Conservation (phyloP, 2,113 vertebrate species). For the Boulengeromyrus knoepffleri region DNA sequence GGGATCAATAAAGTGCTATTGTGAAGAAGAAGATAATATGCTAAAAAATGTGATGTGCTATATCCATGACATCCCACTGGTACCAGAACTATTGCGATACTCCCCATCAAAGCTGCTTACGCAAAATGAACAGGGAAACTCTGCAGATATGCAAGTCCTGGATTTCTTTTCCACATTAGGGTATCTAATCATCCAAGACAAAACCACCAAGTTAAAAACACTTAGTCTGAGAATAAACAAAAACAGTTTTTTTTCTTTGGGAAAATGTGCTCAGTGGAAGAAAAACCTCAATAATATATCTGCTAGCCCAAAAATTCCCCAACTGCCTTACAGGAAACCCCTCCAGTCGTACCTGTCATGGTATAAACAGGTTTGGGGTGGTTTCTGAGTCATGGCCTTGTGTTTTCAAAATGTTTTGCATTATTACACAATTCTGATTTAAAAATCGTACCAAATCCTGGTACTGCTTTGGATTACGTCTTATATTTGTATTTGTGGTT, state of each 20-base stretch:
- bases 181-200: neutral
- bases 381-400: neutral
- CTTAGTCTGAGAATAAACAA: slow-evolving; percentile 5
- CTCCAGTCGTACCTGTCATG: neutral
- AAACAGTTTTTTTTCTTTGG: neutral
- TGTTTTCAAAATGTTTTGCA: neutral
- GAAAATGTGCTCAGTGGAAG: neutral
- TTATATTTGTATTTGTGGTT: neutral
- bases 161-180: neutral
- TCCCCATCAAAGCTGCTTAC: neutral
- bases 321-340: neutral
- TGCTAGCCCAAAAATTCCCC: neutral
- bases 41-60: neutral
- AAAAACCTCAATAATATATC: neutral
- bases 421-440: neutral
- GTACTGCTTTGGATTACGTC: neutral
- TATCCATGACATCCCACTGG: neutral
- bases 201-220: slow-evolving; percentile 11
- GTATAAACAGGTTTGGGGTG: neutral
- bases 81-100: neutral
- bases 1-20: neutral
- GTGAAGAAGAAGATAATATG: neutral
- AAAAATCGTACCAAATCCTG: slow-evolving; percentile 4
- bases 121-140: neutral
- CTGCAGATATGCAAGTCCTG: neutral